Evolutionary conservation across 2,797 vertebrate genomes (phyloP).

Genomic region (Pygocentrus nattereri): DNA sequence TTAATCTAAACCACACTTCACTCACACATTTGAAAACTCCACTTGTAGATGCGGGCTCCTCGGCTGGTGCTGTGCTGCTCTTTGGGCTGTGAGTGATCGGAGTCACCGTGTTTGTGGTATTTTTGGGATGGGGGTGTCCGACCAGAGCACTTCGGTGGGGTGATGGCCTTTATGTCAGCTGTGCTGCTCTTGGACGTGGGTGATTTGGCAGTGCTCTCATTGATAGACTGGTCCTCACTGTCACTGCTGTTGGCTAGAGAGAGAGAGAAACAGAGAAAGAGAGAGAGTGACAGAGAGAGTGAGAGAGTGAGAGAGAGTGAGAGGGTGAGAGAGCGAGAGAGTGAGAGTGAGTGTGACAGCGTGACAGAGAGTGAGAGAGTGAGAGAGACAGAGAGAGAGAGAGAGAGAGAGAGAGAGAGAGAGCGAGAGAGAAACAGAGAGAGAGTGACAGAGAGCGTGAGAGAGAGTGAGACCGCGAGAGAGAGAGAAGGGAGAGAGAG

Average conservation of each 20-base stretch:
- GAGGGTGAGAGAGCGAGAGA: no score
- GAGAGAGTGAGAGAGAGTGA: background rate
- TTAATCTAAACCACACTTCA: background rate
- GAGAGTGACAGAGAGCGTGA: background rate
- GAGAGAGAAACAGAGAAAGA: slow-evolving; percentile 1
- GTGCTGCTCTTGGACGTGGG: slow-evolving; percentile 71
- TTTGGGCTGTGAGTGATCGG: slow-evolving; percentile 69
- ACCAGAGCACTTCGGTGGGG: slow-evolving; percentile 75
- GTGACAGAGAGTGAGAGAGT: background rate
- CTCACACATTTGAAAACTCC: slow-evolving; percentile 88
- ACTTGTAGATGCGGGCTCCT: slow-evolving; percentile 77
- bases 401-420: background rate
- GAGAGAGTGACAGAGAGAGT: background rate
- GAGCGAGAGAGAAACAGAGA: background rate
- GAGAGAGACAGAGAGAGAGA: no score
- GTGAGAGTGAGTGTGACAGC: background rate
- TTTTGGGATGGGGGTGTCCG: slow-evolving; percentile 80
- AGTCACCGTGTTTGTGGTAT: slow-evolving; percentile 79
- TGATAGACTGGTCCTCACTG: slow-evolving; percentile 83
- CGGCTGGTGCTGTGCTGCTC: slow-evolving; percentile 72
- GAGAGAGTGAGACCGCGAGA: no score
- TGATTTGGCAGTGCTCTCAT: slow-evolving; percentile 77
- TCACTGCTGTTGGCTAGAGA: slow-evolving; percentile 83
- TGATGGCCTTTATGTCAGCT: slow-evolving; percentile 71
- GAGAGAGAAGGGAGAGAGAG: no score